A percentile compares a stretch with the other conserved stretches of the same genome.
Evolutionary conservation across 1,140 invertebrate genomes (phyloP).

Genomic region (Helicoverpa armigera): DNA sequence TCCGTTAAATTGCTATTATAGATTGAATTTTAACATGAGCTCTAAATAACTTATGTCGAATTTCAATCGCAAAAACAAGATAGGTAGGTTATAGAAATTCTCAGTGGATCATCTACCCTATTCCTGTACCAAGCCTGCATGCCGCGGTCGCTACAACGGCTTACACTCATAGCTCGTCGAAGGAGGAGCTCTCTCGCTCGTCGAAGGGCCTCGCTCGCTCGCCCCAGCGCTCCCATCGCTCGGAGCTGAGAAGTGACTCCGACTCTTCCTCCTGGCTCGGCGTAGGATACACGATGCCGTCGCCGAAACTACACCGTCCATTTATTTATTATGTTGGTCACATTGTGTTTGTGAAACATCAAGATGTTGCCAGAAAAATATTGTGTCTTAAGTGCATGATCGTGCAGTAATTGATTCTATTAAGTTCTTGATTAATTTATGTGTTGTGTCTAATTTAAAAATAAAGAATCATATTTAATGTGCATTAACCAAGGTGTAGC

Average conservation of each 20-base stretch:
- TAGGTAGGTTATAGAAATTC: too few relatives aligned
- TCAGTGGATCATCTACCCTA: neutral
- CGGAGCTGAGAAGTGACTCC: conserved; percentile 90
- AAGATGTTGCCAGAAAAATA: neutral
- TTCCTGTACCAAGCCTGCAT: conserved; percentile 31
- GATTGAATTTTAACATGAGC: too few relatives aligned
- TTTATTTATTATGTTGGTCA: conserved; percentile 31
- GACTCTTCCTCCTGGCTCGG: conserved; percentile 93
- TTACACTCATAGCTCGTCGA: conserved; percentile 80
- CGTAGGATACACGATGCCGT: conserved; percentile 94
- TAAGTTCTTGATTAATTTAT: too few relatives aligned
- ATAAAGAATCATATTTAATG: too few relatives aligned
- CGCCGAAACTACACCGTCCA: conserved; percentile 90
- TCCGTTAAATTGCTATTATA: too few relatives aligned
- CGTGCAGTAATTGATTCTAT: neutral
- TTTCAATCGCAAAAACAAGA: too few relatives aligned
- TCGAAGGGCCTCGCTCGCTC: conserved; percentile 82
- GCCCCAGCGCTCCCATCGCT: conserved; percentile 86
- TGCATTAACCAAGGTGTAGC: too few relatives aligned
- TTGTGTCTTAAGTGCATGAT: neutral
- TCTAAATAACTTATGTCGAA: too few relatives aligned
- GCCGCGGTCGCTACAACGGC: conserved; percentile 32
- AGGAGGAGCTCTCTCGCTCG: conserved; percentile 78
- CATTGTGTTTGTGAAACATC: neutral
- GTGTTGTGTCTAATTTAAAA: too few relatives aligned